Base-by-base conservation (phyloP, 92 coral and sea anemone genomes). In the Blastomussa wellsi region DNA sequence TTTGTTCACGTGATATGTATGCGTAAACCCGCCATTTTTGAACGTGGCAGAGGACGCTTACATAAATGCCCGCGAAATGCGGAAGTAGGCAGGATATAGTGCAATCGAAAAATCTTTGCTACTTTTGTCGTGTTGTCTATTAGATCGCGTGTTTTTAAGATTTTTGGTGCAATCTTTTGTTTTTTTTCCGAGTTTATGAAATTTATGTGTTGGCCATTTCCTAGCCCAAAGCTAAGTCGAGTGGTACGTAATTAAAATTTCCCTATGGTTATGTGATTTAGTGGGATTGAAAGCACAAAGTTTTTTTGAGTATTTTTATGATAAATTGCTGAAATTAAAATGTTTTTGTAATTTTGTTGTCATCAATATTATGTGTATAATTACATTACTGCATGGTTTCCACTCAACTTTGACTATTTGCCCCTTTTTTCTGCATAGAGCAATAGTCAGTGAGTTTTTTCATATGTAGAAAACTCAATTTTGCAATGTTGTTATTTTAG, bases 1-100 rank as follows among this genome's bases (percentile, higher is more conserved):
- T 85, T 82, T 90, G 92, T 94, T 94, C 98, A 94, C 98, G 98
- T 94, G 98, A 94, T 94, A 84, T 76, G 76, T 79, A 65, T 53
- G 81, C 92, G 89, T 78, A 82, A 91, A 94, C 98, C 98, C 98
- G 98, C 98, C 98, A 94, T 94, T 94, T 94, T 94, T 94, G 98
- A 94, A 94, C 88, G 88, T 38, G 82, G 29, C 24, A 64, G 75
- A 84, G 20, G 53, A 29, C 31, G 79, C 55, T 31, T 57, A 28
- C 59, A 66, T 10, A 62, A 47, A 48, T 84, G 62, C 80, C 74
- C 53, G 82, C 60, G 74, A 71, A 62, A 84, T 69, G 88, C 88
- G 88, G 88, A 85, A 85, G 83, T 85, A 36, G 20, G 53, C 37
- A 62, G 10, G 32, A 3, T 19, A 36, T 42, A 62, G 35, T 31